Evolutionary conservation across 2,113 vertebrate species (phyloP).

Genomic region (Toxotes chatareus): DNA sequence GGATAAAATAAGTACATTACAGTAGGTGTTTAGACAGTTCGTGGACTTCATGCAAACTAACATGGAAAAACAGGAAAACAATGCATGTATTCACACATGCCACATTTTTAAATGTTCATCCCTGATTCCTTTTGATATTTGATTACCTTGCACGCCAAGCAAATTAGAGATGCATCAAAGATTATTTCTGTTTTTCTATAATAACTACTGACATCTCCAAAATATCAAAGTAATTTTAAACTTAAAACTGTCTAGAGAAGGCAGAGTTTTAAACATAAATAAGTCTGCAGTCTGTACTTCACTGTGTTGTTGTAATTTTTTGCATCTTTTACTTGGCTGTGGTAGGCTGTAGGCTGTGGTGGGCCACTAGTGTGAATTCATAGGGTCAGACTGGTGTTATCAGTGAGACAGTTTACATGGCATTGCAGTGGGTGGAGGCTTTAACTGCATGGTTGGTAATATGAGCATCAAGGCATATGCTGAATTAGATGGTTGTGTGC

Average conservation of each 20-base stretch:
- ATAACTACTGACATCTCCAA: background rate
- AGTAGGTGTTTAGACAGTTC: no score
- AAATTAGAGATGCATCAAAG: no score
- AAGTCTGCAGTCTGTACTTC: background rate
- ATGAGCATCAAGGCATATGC: constrained; percentile 70
- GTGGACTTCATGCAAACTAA: no score
- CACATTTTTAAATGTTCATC: no score
- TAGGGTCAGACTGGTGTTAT: constrained; percentile 3
- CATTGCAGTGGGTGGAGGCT: constrained; percentile 31
- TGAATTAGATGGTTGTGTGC: constrained; percentile 58
- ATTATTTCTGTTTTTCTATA: no score
- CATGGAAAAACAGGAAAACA: background rate
- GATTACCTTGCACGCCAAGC: no score
- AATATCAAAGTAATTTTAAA: background rate
- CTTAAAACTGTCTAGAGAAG: background rate
- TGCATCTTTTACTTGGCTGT: background rate
- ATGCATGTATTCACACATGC: background rate
- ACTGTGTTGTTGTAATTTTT: background rate
- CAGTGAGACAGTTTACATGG: constrained; percentile 10
- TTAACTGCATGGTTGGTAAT: constrained; percentile 62
- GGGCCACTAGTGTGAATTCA: background rate
- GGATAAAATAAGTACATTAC: background rate
- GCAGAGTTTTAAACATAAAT: no score
- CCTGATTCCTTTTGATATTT: background rate
- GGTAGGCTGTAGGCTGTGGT: background rate